phyloP scores from a whole-genome alignment of 1,140 invertebrate genomes.

The Eumaeus atala region DNA sequence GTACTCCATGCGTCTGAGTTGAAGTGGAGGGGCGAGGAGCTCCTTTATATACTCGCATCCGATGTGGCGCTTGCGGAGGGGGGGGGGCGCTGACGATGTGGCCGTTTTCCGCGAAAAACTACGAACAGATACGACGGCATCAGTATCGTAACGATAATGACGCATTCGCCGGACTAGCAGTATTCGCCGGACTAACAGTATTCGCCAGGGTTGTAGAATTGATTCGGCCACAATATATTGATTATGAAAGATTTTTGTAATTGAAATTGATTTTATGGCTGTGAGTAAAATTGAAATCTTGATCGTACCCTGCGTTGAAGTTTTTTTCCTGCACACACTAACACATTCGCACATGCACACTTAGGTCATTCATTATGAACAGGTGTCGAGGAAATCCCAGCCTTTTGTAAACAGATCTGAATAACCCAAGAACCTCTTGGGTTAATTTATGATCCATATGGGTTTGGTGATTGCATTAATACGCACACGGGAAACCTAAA shows the following conservation, averaged over 20 bases:
- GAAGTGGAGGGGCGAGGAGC: constrained; percentile 58
- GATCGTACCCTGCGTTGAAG: constrained; percentile 4
- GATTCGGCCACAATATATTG: constrained; percentile 17
- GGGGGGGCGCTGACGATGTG: constrained; percentile 40
- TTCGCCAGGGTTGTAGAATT: constrained; percentile 23
- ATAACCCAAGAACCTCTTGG: background rate
- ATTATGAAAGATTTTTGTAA: constrained; percentile 15
- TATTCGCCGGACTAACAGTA: constrained; percentile 40
- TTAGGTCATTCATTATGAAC: background rate
- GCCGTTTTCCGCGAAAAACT: constrained; percentile 68
- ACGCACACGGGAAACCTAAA: background rate
- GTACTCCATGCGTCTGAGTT: constrained; percentile 75
- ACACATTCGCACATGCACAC: background rate
- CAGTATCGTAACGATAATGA: constrained; percentile 50
- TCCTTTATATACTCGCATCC: constrained; percentile 71
- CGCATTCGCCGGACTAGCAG: constrained; percentile 40
- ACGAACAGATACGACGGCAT: constrained; percentile 48
- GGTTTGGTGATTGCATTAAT: background rate
- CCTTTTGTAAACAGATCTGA: background rate
- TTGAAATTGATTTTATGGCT: constrained; percentile 31
- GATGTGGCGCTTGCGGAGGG: constrained; percentile 55
- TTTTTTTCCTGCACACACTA: background rate
- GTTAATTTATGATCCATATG: background rate
- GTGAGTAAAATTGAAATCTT: constrained; percentile 37
- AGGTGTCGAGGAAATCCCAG: constrained; percentile 1